Percentiles rank a stretch among this genome's conserved stretches.
phyloP scores from a whole-genome alignment of 2,113 vertebrate genomes.

The Oncorhynchus mykiss region DNA sequence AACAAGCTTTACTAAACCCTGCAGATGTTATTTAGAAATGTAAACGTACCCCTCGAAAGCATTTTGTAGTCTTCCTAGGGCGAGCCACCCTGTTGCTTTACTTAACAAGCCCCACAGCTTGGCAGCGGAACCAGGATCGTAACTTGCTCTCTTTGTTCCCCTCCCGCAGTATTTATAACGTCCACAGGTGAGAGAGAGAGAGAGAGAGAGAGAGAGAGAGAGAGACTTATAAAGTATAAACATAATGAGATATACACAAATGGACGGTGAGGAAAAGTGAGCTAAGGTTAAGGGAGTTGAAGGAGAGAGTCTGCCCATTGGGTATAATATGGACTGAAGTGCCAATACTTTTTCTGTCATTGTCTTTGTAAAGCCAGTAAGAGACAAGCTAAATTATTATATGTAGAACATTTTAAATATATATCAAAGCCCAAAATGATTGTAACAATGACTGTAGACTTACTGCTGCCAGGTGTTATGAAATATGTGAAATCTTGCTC shows the following conservation, averaged over 20 bases:
- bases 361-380: no score
- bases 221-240: slow-evolving; percentile 43
- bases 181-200: slow-evolving; percentile 38
- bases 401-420: no score
- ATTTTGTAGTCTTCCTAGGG: slow-evolving; percentile 55
- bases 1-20: slow-evolving; percentile 35
- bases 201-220: slow-evolving; percentile 39
- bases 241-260: slow-evolving; percentile 48
- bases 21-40: slow-evolving; percentile 54
- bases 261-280: no score
- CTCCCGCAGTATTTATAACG: slow-evolving; percentile 48
- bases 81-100: slow-evolving; percentile 62
- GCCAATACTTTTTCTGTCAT: neutral
- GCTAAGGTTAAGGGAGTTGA: no score
- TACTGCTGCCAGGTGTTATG: no score
- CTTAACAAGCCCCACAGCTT: slow-evolving; percentile 65
- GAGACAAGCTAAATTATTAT: no score
- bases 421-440: neutral
- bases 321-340: no score
- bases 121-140: slow-evolving; percentile 57
- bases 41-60: slow-evolving; percentile 41
- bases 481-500: no score
- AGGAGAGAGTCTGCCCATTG: no score
- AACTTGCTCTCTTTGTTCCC: slow-evolving; percentile 37
- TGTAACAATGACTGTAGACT: neutral